Base-by-base conservation (phyloP, 2,888 invertebrate species). In the Oeneis ivallda region DNA sequence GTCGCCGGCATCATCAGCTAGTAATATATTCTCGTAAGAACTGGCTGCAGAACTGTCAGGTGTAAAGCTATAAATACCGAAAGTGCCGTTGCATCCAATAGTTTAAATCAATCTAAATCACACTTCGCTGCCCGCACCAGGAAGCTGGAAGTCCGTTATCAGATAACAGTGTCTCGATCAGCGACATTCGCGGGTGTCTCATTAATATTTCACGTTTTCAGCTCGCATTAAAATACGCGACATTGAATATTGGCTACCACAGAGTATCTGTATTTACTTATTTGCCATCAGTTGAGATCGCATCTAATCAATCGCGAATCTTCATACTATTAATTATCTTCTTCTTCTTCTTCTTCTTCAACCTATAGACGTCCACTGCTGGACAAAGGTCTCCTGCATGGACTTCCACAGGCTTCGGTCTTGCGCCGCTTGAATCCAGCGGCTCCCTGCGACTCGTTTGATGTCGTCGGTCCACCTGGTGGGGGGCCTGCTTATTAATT, bases 151-250 rank as follows among this genome's bases (percentile, higher is more conserved):
- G 45, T 15, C 45, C 49, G 49, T 9, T 49, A 49, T 26, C 32
- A n/a, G 47, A 9, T 56, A 56, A 41, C 56, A 41, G 39, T 56
- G 13, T 56, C 19, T 56, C 41, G 56, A 56, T 56, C 56, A 56
- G 54, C 17, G 1, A 10, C 53, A 34, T 53, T 9, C 8, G 34
- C 17, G 13, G 19, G 11, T 56, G 56, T 47, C 58, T 58, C 58
- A 58, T 58, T 58, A 58, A 58, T 47, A 58, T 58, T 58, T 47
- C 47, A 58, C 58, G 41, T 58, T 58, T 58, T 58, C 58, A 32
- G 47, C 47, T 47, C 26, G 15, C 45, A 58, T 58, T 58, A 58
- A 58, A 58, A 32, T 58, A 58, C 45, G 58, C 58, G 41, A 47
- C 58, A 58, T 7, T 58, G 58, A 34, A 58, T 58, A 56, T 54